Conservation (phyloP, 2,888 invertebrate genomes). For the Lutraria lutraria region DNA sequence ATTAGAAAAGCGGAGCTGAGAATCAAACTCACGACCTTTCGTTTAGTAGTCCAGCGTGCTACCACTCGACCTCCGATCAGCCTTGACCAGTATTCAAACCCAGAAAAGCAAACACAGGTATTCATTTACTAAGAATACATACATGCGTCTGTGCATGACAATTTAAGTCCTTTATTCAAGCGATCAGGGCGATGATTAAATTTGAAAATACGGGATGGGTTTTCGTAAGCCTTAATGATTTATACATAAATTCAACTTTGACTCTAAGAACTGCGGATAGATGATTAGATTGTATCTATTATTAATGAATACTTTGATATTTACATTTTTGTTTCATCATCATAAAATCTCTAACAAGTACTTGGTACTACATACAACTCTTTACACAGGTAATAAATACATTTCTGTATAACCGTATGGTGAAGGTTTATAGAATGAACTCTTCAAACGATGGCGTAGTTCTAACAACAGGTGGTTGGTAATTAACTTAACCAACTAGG, state of each 20-base stretch:
- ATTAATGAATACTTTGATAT: slow-evolving; percentile 13
- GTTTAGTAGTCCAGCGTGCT: too few species aligned
- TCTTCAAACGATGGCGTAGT: neutral
- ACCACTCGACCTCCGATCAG: too few species aligned
- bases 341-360: slow-evolving; percentile 16
- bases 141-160: too few species aligned
- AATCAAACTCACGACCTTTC: too few species aligned
- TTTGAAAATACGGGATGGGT: neutral
- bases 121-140: too few species aligned
- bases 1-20: too few species aligned
- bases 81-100: too few species aligned
- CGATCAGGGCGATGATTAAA: too few species aligned
- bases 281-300: neutral
- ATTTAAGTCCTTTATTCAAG: too few species aligned
- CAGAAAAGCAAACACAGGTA: too few species aligned
- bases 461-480: neutral
- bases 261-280: neutral
- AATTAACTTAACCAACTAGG: neutral
- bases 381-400: neutral
- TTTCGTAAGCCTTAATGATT: neutral
- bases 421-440: neutral
- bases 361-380: neutral
- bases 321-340: neutral
- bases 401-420: neutral
- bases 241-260: slow-evolving; percentile 15